Evolutionary conservation across 1,140 invertebrate genomes (phyloP).

Genomic region (Dendroctonus valens): DNA sequence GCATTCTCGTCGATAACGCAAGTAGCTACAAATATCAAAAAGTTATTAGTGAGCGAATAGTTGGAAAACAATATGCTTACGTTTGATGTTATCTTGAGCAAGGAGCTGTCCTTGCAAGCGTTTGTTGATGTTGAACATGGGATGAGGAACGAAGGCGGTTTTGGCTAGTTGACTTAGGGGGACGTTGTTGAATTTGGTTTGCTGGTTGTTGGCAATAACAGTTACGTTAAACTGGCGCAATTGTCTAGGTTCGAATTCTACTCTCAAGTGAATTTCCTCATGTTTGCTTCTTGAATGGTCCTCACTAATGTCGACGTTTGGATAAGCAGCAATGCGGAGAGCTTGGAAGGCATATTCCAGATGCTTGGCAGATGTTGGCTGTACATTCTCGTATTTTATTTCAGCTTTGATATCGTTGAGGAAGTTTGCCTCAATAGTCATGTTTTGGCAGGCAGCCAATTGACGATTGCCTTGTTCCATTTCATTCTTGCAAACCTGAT

Average conservation of each 20-base stretch:
- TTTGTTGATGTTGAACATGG: slow-evolving; percentile 47
- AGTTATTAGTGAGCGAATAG: slow-evolving; percentile 27
- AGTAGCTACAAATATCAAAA: slow-evolving; percentile 52
- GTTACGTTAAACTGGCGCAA: slow-evolving; percentile 50
- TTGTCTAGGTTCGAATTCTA: slow-evolving; percentile 53
- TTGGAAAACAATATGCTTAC: slow-evolving; percentile 43
- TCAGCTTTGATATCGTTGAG: slow-evolving; percentile 53
- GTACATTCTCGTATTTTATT: slow-evolving; percentile 52
- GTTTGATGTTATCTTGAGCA: slow-evolving; percentile 36
- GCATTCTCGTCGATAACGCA: slow-evolving; percentile 58
- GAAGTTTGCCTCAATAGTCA: slow-evolving; percentile 52
- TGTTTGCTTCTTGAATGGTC: not conserved
- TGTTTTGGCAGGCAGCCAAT: slow-evolving; percentile 55
- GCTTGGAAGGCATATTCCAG: slow-evolving; percentile 11
- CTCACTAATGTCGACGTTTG: slow-evolving; percentile 1
- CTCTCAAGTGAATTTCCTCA: slow-evolving; percentile 26
- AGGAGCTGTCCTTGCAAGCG: slow-evolving; percentile 48
- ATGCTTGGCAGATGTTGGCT: not conserved
- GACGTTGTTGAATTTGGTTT: slow-evolving; percentile 50
- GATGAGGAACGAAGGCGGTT: slow-evolving; percentile 51
- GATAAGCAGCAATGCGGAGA: slow-evolving; percentile 11
- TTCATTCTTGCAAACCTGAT: slow-evolving; percentile 54
- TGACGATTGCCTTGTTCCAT: slow-evolving; percentile 56
- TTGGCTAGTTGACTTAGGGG: slow-evolving; percentile 38
- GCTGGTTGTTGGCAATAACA: slow-evolving; percentile 45